Evolutionary conservation across 1,140 invertebrate species (phyloP).

Genomic region (Ruditapes philippinarum): DNA sequence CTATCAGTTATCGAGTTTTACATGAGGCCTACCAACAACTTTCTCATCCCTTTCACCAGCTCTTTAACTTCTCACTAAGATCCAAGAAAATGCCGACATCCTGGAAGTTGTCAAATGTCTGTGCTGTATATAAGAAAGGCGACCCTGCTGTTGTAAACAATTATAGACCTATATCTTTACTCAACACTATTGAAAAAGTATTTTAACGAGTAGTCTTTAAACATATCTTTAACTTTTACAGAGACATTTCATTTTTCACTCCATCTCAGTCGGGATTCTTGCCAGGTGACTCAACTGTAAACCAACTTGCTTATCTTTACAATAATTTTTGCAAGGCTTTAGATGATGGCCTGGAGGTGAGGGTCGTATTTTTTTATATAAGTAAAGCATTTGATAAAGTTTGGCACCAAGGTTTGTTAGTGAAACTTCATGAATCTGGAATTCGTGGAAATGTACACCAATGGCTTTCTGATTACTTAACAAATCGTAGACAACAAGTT

Average conservation of each 20-base stretch:
- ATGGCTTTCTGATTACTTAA: neutral
- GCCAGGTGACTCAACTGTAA: neutral
- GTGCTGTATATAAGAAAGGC: neutral
- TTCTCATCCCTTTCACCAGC: neutral
- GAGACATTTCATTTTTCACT: neutral
- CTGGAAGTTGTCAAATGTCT: neutral
- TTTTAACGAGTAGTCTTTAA: slow-evolving; percentile 53
- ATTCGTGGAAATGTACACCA: neutral
- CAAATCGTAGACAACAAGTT: neutral
- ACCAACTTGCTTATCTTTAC: neutral
- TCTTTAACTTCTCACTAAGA: neutral
- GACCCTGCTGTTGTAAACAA: neutral
- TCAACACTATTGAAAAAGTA: slow-evolving; percentile 5
- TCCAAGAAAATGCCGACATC: neutral
- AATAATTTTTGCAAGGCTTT: neutral
- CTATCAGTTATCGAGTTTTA: neutral
- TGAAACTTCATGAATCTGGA: neutral
- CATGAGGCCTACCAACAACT: neutral
- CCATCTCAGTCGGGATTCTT: neutral
- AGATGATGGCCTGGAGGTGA: too few relatives aligned
- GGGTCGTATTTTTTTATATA: too few relatives aligned
- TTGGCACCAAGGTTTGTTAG: neutral
- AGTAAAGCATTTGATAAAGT: neutral
- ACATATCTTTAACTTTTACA: slow-evolving; percentile 31
- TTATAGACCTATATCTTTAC: slow-evolving; percentile 7